phyloP scores from a whole-genome alignment of 1,140 invertebrate species.

The Drosophila chauvacae region DNA sequence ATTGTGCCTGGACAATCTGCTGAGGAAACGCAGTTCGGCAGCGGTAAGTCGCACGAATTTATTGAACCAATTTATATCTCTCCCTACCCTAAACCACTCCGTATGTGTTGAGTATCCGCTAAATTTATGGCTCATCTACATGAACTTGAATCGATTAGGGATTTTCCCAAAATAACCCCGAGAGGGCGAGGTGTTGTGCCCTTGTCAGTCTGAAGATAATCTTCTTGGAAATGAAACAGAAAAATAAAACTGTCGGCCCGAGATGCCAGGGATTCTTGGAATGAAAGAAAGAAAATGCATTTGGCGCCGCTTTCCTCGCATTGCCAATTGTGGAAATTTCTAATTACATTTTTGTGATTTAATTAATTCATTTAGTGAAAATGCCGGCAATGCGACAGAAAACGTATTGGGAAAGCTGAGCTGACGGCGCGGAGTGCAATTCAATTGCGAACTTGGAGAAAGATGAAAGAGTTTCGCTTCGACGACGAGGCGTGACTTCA shows the following conservation, averaged over 20 bases:
- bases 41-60: constrained; percentile 64
- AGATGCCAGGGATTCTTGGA: constrained; percentile 69
- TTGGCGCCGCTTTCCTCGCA: constrained; percentile 67
- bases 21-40: constrained; percentile 77
- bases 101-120: background rate
- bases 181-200: constrained; percentile 8
- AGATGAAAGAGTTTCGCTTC: constrained; percentile 30
- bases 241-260: constrained; percentile 14
- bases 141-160: constrained; percentile 40
- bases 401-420: constrained; percentile 44
- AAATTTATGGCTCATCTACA: constrained; percentile 20
- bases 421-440: constrained; percentile 1
- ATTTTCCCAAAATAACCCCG: constrained; percentile 21
- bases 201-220: constrained; percentile 29
- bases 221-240: constrained; percentile 15
- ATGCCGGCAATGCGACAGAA: constrained; percentile 65
- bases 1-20: constrained; percentile 90
- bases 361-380: constrained; percentile 82
- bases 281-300: constrained; percentile 61
- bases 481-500: constrained; percentile 10
- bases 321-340: constrained; percentile 73
- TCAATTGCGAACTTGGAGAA: constrained; percentile 21
- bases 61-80: background rate
- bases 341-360: constrained; percentile 80
- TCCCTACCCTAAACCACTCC: background rate